Conservation (phyloP, 1,140 invertebrate species). For the Xylocopa sonorina region DNA sequence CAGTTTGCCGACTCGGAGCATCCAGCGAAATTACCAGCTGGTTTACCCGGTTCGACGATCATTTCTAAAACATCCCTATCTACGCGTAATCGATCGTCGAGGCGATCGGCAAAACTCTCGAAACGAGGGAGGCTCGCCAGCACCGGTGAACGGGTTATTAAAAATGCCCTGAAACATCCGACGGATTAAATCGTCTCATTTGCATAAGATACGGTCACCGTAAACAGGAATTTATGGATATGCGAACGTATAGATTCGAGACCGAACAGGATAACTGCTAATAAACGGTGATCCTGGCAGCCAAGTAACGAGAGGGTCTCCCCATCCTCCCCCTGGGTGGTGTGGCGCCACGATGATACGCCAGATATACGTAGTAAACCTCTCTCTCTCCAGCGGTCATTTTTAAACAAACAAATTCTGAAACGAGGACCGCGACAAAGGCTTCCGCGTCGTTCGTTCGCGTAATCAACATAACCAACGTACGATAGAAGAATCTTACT, state of each 20-base stretch:
- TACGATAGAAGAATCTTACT: not conserved
- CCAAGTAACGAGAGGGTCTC: conserved; percentile 76
- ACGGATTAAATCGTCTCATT: conserved; percentile 81
- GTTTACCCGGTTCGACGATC: conserved; percentile 55
- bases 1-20: conserved; percentile 73
- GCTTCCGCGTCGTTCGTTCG: conserved; percentile 69
- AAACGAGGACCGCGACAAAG: conserved; percentile 75
- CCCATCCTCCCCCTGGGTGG: conserved; percentile 76
- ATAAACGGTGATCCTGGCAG: conserved; percentile 77
- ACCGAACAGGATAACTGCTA: conserved; percentile 79
- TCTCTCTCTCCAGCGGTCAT: too few species aligned
- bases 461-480: conserved; percentile 77
- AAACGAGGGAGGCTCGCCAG: not conserved
- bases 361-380: conserved; percentile 75
- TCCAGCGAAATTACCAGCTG: conserved; percentile 66
- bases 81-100: conserved; percentile 62
- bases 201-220: conserved; percentile 81
- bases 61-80: too few species aligned
- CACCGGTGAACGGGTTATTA: conserved; percentile 68
- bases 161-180: conserved; percentile 78
- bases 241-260: conserved; percentile 80
- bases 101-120: conserved; percentile 54
- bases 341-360: conserved; percentile 73
- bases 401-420: too few species aligned
- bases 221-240: conserved; percentile 81